A percentile compares a stretch with the other conserved stretches of the same genome.
Conservation (phyloP, 2,888 invertebrate genomes). For the Cyrtodaria siliqua region DNA sequence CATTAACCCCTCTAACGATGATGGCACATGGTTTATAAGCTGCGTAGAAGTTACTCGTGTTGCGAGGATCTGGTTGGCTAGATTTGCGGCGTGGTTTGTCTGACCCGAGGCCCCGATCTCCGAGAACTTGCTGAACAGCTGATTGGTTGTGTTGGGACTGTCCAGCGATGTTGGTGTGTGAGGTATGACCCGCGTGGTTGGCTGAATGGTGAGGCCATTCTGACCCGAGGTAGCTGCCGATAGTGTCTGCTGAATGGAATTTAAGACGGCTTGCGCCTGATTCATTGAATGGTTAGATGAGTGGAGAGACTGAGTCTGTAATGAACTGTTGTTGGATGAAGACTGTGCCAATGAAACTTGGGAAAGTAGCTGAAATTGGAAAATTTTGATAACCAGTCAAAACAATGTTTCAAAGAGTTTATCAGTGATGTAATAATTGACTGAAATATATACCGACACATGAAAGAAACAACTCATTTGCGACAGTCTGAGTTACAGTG, state of each 20-base stretch:
- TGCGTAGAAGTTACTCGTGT: conserved; percentile 62
- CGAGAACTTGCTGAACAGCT: conserved; percentile 52
- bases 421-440: no score
- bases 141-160: conserved; percentile 32
- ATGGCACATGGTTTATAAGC: conserved; percentile 65
- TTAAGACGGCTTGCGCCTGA: conserved; percentile 66
- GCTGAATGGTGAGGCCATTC: conserved; percentile 54
- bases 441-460: no score
- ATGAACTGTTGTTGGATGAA: conserved; percentile 40
- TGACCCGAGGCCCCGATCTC: conserved; percentile 59
- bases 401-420: no score
- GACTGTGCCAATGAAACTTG: conserved; percentile 69
- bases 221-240: conserved; percentile 58
- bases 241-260: conserved; percentile 66
- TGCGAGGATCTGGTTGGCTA: conserved; percentile 63
- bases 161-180: conserved; percentile 41
- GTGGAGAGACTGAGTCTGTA: conserved; percentile 49
- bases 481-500: no score
- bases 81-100: conserved; percentile 47
- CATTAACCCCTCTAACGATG: conserved; percentile 74
- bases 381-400: conserved; percentile 1
- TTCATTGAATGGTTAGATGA: conserved; percentile 63
- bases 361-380: conserved; percentile 67
- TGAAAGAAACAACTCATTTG: no score
- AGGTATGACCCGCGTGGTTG: conserved; percentile 48